Conservation (phyloP, 2,888 invertebrate species). For the Tachina grossa region DNA sequence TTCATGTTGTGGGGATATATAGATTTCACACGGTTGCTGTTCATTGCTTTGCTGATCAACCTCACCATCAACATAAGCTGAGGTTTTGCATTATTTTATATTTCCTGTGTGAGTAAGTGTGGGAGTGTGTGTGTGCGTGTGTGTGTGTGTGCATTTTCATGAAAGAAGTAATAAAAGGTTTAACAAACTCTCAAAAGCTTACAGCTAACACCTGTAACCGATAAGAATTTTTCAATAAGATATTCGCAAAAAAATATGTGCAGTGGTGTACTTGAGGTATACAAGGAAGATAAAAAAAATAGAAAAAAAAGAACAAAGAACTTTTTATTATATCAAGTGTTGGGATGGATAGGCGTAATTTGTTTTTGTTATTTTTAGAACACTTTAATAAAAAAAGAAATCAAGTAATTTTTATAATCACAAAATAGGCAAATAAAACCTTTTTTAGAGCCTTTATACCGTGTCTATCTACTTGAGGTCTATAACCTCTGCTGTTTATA, state of each 20-base stretch:
- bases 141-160: not conserved
- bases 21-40: slow-evolving; percentile 23
- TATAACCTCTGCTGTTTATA: too few relatives aligned
- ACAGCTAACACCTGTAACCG: slow-evolving; percentile 15
- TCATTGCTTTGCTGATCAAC: not conserved
- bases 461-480: too few relatives aligned
- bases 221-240: slow-evolving; percentile 25
- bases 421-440: too few relatives aligned
- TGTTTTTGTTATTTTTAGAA: too few relatives aligned
- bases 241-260: not conserved
- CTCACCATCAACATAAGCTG: slow-evolving; percentile 5
- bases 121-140: not conserved
- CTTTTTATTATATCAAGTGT: not conserved
- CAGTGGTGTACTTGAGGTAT: not conserved
- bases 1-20: not conserved
- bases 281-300: not conserved
- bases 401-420: too few relatives aligned
- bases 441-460: too few relatives aligned
- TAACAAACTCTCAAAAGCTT: slow-evolving; percentile 14
- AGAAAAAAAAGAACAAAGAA: not conserved
- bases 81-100: slow-evolving; percentile 9
- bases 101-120: not conserved
- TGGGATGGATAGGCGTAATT: too few relatives aligned
- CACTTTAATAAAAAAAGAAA: too few relatives aligned
- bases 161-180: not conserved